phyloP scores from a whole-genome alignment of 1,140 invertebrate genomes.

The Heterodera schachtii region DNA sequence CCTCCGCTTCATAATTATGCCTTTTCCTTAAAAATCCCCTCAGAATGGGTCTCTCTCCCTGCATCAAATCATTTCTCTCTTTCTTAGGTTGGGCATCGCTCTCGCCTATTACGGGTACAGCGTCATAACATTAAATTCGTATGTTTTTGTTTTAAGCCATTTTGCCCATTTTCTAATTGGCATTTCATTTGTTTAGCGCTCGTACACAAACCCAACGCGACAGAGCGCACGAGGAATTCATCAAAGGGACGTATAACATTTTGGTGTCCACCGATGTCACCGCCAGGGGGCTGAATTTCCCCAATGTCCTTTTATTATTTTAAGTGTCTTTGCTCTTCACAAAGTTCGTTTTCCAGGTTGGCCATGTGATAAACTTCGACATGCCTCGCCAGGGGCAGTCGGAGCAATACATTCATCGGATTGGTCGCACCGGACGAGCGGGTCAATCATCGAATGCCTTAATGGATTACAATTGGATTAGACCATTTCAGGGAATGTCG shows the following conservation, averaged over 20 bases:
- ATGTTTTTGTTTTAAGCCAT: background rate
- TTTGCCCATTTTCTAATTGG: background rate
- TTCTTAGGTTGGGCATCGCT: constrained; percentile 17
- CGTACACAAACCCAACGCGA: constrained; percentile 36
- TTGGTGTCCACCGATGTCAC: constrained; percentile 39
- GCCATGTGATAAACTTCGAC: constrained; percentile 41
- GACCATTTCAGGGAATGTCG: constrained; percentile 12
- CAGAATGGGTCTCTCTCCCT: too few species aligned
- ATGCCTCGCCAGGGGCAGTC: constrained; percentile 27
- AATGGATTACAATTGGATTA: background rate
- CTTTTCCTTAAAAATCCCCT: background rate
- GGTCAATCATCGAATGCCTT: background rate
- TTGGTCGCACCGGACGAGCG: constrained; percentile 33
- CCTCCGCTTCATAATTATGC: too few species aligned
- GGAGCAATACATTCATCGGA: constrained; percentile 34
- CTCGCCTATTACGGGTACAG: constrained; percentile 16
- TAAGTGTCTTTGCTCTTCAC: background rate
- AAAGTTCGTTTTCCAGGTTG: constrained; percentile 14
- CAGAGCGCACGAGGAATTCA: constrained; percentile 31
- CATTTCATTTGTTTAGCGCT: constrained; percentile 17
- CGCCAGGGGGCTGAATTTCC: constrained; percentile 39
- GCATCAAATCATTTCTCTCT: too few species aligned
- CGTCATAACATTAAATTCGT: constrained; percentile 26
- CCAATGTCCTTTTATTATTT: constrained; percentile 19
- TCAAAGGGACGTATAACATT: constrained; percentile 31